Evolutionary conservation across 1,140 invertebrate genomes (phyloP), one percentile per base, ranked within the genome.

Genomic region (Trichoplusia ni): DNA sequence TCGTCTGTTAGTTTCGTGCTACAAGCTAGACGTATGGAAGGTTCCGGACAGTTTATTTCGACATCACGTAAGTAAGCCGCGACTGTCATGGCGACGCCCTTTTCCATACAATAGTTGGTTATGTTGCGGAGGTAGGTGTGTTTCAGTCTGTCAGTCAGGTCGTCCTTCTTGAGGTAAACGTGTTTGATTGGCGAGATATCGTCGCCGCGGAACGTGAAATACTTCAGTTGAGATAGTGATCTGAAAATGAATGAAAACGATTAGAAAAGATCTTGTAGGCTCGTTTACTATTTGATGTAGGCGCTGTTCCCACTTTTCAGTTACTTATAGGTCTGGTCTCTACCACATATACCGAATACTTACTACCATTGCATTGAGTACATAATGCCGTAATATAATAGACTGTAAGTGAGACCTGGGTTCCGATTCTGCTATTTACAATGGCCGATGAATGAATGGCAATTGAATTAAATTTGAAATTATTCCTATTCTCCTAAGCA

Each of bases 121-220:
- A 97, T 93, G 68, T 92, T 86, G 2, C 90, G 88, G 13, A 97
- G 81, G 51, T 94, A 86, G 6, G 82, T 77, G 3, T 92, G 77
- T 74, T 95, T 93, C 7, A 90, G 68, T 1, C 92, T 82, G 19
- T 85, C 79, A 1, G 92, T 91, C 0, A 88, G 69, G 2, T 91
- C 80, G 7, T 92, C 81, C 0, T 80, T 73, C 13, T 91, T 91
- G 11, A 97, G 82, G 71, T 94, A 94, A 3, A 98, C 77, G 88
- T 97, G 96, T 72, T 98, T 97, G 0, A 98, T 89, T 0, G 97
- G 96, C 0, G 95, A 95, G 1, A 94, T 51, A 4, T 90, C 83
- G 68, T 94, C 89, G 0, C 95, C 95, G 4, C 86, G 53, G 67
- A 97, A 86, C 69, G 81, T 72, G 69, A 92, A 84, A 67, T 93